Base-by-base conservation (phyloP, 1,140 invertebrate genomes). In the Leptoteleia sp. region DNA sequence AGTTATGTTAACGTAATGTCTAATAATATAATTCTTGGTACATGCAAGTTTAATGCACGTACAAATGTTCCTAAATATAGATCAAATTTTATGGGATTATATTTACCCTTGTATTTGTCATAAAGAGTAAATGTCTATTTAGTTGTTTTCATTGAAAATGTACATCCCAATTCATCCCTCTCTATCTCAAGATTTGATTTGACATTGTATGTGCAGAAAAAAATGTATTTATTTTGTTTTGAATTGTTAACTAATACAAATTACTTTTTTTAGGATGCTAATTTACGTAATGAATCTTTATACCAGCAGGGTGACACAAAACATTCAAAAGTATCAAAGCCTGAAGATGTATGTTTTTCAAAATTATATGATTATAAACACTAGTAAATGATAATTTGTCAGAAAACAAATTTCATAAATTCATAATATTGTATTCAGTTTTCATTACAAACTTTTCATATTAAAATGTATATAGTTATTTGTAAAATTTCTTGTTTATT, bases 21-120 rank as follows among this genome's bases (percentile, higher is more conserved):
- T 75, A 75, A 75, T 75, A 75, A 75, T 75, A 75, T 57, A 75
- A 50, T 65, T 65, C 71, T 55, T 13, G n/a, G 45, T 64, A 47
- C 5, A 55, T 40, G 12, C 9, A 43, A 13, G 22, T 50, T 52
- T 37, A 61, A 59, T 54, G 29, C 9, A 33, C 4, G 19, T 29
- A 12, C 40, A 37, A 25, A 15, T 55, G 9, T 35, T 45, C 9
- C 25, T 47, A 48, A 38, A 52, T 38, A 31, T 48, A 57, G 4
- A 6, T 15, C 3, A 55, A 55, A 25, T 57, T 68, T 38, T 48
- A 57, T 57, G 33, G 16, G 0, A 37, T 31, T 17, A 43, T 12
- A 13, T 22, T 57, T 43, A 13, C 33, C 25, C 19, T 25, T 13
- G 8, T 57, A 17, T 9, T 25, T 43, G n/a, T 29, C 52, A 52